Base-by-base conservation (phyloP, 1,140 invertebrate species). In the Drosophila kurseongensis region DNA sequence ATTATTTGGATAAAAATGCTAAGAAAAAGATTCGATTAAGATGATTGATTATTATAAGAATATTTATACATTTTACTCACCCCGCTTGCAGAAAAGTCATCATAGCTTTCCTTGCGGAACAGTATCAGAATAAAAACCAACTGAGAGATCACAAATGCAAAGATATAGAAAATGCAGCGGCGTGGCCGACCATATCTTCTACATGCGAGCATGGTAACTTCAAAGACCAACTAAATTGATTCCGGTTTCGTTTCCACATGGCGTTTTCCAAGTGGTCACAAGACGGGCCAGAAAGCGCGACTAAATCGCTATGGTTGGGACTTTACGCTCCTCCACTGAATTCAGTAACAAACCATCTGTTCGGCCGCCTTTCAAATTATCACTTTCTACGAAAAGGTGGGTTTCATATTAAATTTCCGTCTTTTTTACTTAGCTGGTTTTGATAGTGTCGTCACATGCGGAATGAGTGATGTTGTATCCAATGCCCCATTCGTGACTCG, bases 141-240 rank as follows among this genome's bases (percentile, higher is more conserved):
- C 40, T 86, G 78, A 2, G 56, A 51, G 8, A 65, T 23, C 0
- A 79, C 38, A 13, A 55, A 45, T 5, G 6, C n/a, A 6, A 82
- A 27, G 16, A 58, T 48, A 42, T 23, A 50, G 13, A 59, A 12
- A n/a, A 41, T 18, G 14, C 65, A 73, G n/a, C 16, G 45, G 13
- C 63, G 65, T 18, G 68, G 41, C 10, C n/a, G 52, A 5, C 40
- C 8, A 23, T 27, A 45, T n/a, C 32, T 45, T 13, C 40, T 36
- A 32, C 40, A 4, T 27, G 51, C 51, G 59, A 50, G 69, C 82
- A 85, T 86, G 51, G 50, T 51, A 42, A 50, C 61, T 59, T 67
- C 54, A 38, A 18, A 8, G 48, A 54, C 40, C 16, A 42, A 65
- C 78, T 82, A 18, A 60, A 44, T 40, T 36, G 10, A 36, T 5